Evolutionary conservation across 2,797 vertebrate species (phyloP).

Genomic region (Cossypha caffra): DNA sequence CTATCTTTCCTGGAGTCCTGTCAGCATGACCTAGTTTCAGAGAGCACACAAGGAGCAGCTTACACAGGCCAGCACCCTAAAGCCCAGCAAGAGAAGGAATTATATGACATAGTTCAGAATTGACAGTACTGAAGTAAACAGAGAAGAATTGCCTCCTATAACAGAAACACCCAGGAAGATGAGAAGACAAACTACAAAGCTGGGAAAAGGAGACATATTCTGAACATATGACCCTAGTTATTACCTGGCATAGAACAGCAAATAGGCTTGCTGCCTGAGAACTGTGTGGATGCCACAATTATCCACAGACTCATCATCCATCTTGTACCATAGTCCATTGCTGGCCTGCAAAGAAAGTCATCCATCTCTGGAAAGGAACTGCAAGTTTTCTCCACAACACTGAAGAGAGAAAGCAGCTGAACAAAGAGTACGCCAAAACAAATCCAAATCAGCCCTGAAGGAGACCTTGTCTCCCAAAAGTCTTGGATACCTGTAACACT

Average conservation of each 20-base stretch:
- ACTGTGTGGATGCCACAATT: background rate
- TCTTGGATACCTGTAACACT: background rate
- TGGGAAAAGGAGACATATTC: background rate
- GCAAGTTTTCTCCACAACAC: background rate
- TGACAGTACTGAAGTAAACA: background rate
- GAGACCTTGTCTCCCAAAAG: background rate
- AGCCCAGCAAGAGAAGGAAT: background rate
- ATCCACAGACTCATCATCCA: background rate
- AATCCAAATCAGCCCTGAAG: background rate
- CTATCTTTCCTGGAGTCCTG: background rate
- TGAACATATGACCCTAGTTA: background rate
- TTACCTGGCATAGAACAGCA: conserved; percentile 20
- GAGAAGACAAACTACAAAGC: background rate
- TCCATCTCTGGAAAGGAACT: background rate
- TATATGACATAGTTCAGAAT: background rate
- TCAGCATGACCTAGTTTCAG: background rate
- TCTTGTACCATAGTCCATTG: background rate
- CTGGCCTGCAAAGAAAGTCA: background rate
- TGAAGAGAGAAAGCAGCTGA: background rate
- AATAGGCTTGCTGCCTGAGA: background rate
- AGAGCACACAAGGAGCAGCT: background rate
- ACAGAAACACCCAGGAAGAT: background rate
- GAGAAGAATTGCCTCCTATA: background rate
- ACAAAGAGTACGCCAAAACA: background rate
- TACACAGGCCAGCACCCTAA: background rate